Evolutionary conservation across 2,797 vertebrate genomes (phyloP).

Genomic region (Poecilia picta): DNA sequence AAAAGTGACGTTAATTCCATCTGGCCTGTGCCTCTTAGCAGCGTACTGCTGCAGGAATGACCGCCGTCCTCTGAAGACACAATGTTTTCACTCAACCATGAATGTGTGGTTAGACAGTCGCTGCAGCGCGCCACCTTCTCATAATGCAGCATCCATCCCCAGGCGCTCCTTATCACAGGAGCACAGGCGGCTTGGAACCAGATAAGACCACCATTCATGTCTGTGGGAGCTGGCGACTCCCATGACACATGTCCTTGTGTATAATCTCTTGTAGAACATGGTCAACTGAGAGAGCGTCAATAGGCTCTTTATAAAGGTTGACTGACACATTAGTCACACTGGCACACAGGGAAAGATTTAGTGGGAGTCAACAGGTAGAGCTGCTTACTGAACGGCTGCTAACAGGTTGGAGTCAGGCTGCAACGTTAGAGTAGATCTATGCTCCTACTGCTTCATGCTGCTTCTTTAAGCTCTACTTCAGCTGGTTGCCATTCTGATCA

Average conservation of each 20-base stretch:
- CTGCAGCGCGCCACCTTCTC: conserved; percentile 50
- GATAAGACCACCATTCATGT: conserved; percentile 76
- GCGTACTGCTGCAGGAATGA: conserved; percentile 39
- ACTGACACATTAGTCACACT: conserved; percentile 69
- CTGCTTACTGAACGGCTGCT: not conserved
- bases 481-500: not conserved
- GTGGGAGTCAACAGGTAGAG: conserved; percentile 58
- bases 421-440: not conserved
- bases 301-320: conserved; percentile 73
- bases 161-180: conserved; percentile 77
- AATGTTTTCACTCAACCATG: conserved; percentile 62
- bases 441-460: not conserved
- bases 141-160: conserved; percentile 79
- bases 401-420: conserved; percentile 28
- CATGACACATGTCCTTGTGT: conserved; percentile 76
- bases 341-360: conserved; percentile 59
- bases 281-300: conserved; percentile 73
- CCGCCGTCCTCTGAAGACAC: conserved; percentile 44
- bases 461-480: not conserved
- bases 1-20: conserved; percentile 51
- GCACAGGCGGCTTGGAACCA: conserved; percentile 63
- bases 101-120: conserved; percentile 33
- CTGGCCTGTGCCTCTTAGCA: conserved; percentile 43
- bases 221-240: conserved; percentile 47
- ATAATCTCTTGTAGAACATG: conserved; percentile 82